These are phyloP conservation scores for Scomber japonicus DNA, from an alignment of 2,113 vertebrate genomes.

Conservation along the genomic window DNA sequence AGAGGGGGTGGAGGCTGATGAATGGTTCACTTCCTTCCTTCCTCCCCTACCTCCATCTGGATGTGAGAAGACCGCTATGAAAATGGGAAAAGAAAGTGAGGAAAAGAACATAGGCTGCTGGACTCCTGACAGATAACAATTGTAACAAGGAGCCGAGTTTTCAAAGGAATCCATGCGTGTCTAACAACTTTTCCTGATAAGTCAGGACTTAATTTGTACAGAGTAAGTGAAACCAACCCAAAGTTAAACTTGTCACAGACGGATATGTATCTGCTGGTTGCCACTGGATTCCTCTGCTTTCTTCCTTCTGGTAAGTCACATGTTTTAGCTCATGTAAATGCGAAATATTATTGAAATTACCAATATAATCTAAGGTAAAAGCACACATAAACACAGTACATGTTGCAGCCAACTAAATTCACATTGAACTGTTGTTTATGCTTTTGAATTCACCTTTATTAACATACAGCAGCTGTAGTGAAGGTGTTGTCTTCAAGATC, in stretches of 20 bases:
- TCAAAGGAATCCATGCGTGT: neutral
- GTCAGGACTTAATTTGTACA: neutral
- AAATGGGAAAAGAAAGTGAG: conserved; percentile 42
- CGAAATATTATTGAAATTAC: too few relatives aligned
- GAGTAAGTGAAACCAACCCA: neutral
- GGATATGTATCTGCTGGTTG: conserved; percentile 55
- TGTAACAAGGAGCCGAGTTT: neutral
- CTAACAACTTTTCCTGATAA: neutral
- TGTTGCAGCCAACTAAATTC: too few relatives aligned
- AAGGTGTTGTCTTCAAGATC: neutral
- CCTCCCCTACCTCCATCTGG: conserved; percentile 51
- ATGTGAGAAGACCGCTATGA: neutral
- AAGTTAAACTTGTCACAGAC: neutral
- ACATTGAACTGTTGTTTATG: too few relatives aligned
- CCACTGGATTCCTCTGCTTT: conserved; percentile 41
- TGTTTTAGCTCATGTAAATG: too few relatives aligned
- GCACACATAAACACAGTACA: too few relatives aligned
- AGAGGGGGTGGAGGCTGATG: neutral
- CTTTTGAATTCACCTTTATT: neutral
- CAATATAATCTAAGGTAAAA: neutral
- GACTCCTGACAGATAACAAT: neutral
- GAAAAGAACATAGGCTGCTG: neutral
- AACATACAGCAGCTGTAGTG: neutral
- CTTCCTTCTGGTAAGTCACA: conserved; percentile 50
- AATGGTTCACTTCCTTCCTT: conserved; percentile 65